Base-by-base conservation (phyloP, 2,888 invertebrate genomes). In the Zygaena filipendulae region DNA sequence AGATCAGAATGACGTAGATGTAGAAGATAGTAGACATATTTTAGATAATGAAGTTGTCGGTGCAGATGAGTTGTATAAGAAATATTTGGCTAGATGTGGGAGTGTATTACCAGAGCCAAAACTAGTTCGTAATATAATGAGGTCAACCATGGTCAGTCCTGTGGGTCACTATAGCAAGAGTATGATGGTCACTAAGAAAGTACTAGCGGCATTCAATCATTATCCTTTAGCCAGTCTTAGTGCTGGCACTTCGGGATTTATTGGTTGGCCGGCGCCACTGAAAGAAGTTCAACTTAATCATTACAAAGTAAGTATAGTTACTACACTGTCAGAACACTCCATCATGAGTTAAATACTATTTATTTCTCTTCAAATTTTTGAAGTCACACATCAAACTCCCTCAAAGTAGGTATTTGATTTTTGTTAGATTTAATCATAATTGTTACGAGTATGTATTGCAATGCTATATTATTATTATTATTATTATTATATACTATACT, bases 201-300 rank as follows among this genome's bases (percentile, higher is more conserved):
- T 88, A 13, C 62, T 88, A 45, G 87, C 85, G 24, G 87, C 89
- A 21, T 89, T 90, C 62, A 90, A 90, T 59, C 90, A 90, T 54
- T 90, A 89, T 49, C 85, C 88, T 3, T 58, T 90, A 39, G 79
- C 83, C 31, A 79, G 82, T 32, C 51, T 88, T 13, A 79, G 82
- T 32, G 51, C 88, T 13, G 82, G 81, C 27, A 69, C 81, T 5
- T 72, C 83, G 9, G 74, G 82, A 11, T 72, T 80, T 39, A 62
- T 74, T 9, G 81, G 81, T 20, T 82, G 84, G 70, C 74, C 84
- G 37, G 77, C 88, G 37, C 82, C 84, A 23, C 71, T 81, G 13
- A 59, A 56, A 23, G 74, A 84, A 47, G 86, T 83, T 21, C 85
- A 87, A 49, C 79, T 88, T 42, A 87, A 88, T 52, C 88, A 88